Evolutionary conservation across 2,797 vertebrate genomes (phyloP), one percentile per base, ranked within the genome.

Genomic region (Alectoris magna): DNA sequence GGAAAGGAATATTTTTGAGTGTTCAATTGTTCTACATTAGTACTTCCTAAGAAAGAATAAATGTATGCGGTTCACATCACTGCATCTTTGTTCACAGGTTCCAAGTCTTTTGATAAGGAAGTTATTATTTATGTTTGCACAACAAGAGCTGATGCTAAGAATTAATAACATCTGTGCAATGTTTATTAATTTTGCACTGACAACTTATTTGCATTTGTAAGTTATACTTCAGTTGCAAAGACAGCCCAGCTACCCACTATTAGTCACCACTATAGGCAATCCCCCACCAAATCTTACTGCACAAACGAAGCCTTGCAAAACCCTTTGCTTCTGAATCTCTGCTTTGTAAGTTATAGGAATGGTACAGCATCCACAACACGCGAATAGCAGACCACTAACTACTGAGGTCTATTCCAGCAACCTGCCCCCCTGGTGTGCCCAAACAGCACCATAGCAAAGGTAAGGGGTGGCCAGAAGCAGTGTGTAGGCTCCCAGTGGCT

Each of bases 401-500:
- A 16, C 36, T 3, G 12, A 86, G n/a, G 7, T 84, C 26, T 77
- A 64, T 75, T 77, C 43, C 75, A 39, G 58, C 38, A 58, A 91
- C 63, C 36, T 19, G 14, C 55, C 23, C 4, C 55, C 16, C 63
- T 78, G 53, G 16, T 31, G 41, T 48, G 67, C 49, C 41, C 59
- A 72, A 78, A 43, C 44, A 43, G 6, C 18, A 26, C 7, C 51
- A 36, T 68, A 66, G 39, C 0, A 0, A 53, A 0, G 46, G 18
- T 31, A 58, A 72, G 34, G 41, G 38, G 24, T 2, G 1, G 60
- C 8, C 75, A 79, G 51, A 71, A 56, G 23, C 1, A 1, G 7
- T 1, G 6, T 0, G 2, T 31, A 41, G n/a, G 26, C 62, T 44
- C 41, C 9, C 60, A 49, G 51, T 1, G 0, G 0, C 38, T 67